Evolutionary conservation across 2,113 vertebrate species (phyloP), one percentile per base, ranked within the genome.

Genomic region (Peromyscus maniculatus): DNA sequence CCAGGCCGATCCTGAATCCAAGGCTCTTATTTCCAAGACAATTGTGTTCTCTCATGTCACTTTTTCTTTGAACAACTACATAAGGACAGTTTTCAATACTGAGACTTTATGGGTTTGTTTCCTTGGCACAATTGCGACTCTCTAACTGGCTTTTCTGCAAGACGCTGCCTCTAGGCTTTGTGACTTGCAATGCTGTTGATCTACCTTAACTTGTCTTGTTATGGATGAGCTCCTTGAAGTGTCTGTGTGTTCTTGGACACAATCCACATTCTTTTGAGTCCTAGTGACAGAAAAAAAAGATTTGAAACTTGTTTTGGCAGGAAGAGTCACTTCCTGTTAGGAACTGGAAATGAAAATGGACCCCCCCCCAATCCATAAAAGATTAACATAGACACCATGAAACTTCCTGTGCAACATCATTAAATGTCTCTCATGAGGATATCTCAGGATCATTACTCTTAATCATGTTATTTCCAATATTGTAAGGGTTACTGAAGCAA

Each of bases 401-500:
- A 89, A 86, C 89, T 87, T 95, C 57, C 59, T 71, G 7, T 79
- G 62, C 39, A 71, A 28, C 84, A 52, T 94, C 77, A 78, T 96
- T 94, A 91, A 95, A 89, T 10, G 7, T 83, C 36, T 94, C 89
- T 36, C 36, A 12, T 87, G 82, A 97, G 89, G 78, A 66, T 66
- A 78, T 39, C 28, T 94, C 43, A 46, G 21, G 19, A 79, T 95
- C 49, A 71, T 95, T 97, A 71, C 64, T 96, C 74, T 96, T 93
- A 91, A 94, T 96, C 86, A 93, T 0, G 16, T 95, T 83, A 96
- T 93, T 97, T 96, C 87, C 77, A 87, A 36, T 92, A 94, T 92
- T 80, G 46, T 55, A 89, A 39, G 39, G 33, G 43, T 88, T 87
- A 75, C 31, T 5, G 49, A 96, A 93, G 74, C 64, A 77, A 80